phyloP scores from a whole-genome alignment of 1,140 invertebrate species.

The Bicyclus anynana region DNA sequence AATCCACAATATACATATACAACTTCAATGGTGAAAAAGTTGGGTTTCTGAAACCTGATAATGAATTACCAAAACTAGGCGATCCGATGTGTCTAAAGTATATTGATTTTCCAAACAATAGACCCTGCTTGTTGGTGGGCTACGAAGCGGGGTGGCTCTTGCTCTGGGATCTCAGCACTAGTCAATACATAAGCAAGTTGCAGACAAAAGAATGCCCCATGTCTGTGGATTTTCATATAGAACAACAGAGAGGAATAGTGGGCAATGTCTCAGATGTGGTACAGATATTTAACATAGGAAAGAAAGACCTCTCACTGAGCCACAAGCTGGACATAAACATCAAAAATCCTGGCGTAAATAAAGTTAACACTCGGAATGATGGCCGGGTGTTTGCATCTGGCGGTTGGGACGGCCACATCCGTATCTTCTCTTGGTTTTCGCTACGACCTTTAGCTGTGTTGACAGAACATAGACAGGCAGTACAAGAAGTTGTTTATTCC shows the following conservation, averaged over 20 bases:
- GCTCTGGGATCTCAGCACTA: constrained; percentile 82
- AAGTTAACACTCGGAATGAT: constrained; percentile 83
- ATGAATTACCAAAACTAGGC: constrained; percentile 64
- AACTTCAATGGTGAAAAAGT: constrained; percentile 78
- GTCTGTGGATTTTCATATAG: constrained; percentile 82
- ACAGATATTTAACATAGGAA: constrained; percentile 78
- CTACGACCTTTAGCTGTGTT: constrained; percentile 86
- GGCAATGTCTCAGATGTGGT: constrained; percentile 80
- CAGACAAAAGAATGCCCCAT: constrained; percentile 82
- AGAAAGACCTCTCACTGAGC: constrained; percentile 77
- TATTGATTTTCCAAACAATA: constrained; percentile 72
- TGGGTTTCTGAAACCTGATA: constrained; percentile 59
- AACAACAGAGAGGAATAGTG: constrained; percentile 80
- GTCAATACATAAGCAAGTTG: constrained; percentile 77
- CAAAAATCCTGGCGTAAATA: constrained; percentile 85
- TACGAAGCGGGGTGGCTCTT: constrained; percentile 83
- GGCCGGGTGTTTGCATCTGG: constrained; percentile 86
- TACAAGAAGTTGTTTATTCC: constrained; percentile 85
- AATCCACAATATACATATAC: constrained; percentile 80
- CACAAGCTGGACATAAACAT: constrained; percentile 79
- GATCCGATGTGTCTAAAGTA: constrained; percentile 82
- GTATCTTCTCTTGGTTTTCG: constrained; percentile 88
- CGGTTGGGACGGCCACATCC: constrained; percentile 86
- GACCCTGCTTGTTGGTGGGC: constrained; percentile 78
- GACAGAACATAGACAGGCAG: constrained; percentile 81